Evolutionary conservation across 2,797 vertebrate species (phyloP).

Genomic region (Acanthornis magna): DNA sequence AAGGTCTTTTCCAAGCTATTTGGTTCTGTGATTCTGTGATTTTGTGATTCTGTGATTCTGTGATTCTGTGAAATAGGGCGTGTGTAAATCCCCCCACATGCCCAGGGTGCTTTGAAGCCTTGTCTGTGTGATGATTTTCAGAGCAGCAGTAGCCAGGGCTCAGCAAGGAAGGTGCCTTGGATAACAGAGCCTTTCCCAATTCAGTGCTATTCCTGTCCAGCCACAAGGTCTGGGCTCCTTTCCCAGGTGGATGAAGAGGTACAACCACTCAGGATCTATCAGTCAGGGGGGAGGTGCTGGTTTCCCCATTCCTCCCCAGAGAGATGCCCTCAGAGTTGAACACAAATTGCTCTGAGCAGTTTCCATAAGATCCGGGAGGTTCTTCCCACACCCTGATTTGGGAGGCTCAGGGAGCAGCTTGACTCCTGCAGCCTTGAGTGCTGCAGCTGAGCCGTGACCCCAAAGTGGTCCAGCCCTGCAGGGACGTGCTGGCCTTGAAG

Average conservation of each 20-base stretch:
- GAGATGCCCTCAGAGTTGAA: background rate
- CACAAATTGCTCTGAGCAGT: background rate
- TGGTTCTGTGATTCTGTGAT: too few relatives aligned
- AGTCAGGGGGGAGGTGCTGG: background rate
- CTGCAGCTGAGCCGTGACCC: background rate
- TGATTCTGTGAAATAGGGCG: too few relatives aligned
- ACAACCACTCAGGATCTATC: background rate
- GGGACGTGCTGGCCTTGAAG: background rate
- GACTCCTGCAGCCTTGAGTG: background rate
- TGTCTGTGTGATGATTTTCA: background rate
- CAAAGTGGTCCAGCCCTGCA: background rate
- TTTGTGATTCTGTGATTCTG: too few relatives aligned
- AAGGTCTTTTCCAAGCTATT: too few relatives aligned
- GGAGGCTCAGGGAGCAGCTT: background rate
- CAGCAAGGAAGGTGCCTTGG: background rate
- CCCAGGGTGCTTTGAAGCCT: rapidly evolving
- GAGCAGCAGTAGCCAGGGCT: background rate
- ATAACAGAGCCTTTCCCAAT: background rate
- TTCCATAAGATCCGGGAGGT: background rate
- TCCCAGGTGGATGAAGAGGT: background rate
- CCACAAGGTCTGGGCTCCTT: background rate
- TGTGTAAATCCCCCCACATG: rapidly evolving
- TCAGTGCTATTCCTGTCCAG: background rate
- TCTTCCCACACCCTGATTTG: background rate
- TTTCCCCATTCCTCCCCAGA: background rate